Evolutionary conservation across 2,888 invertebrate genomes (phyloP).

Genomic region (Steromphala cineraria): DNA sequence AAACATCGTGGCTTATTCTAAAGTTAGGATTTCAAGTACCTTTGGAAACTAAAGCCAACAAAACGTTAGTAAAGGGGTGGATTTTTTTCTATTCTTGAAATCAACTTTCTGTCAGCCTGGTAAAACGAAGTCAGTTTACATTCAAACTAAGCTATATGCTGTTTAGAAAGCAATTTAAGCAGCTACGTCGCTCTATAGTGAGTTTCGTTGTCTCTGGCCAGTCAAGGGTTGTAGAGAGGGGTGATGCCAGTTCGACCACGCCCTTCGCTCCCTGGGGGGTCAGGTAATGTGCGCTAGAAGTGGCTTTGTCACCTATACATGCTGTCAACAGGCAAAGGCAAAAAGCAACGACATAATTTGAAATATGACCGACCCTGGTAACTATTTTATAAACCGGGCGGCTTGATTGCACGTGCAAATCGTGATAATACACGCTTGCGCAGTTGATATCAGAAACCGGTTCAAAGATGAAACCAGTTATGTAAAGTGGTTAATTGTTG

Average conservation of each 20-base stretch:
- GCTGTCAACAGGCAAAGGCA: neutral
- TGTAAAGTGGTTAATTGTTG: too few relatives aligned
- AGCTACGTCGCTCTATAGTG: neutral
- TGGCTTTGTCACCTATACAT: neutral
- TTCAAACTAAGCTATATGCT: neutral
- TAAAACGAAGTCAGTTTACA: conserved; percentile 1
- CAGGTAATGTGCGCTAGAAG: neutral
- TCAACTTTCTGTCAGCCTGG: neutral
- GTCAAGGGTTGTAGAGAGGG: conserved; percentile 15
- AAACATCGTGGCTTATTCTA: neutral
- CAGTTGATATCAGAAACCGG: neutral
- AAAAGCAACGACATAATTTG: neutral
- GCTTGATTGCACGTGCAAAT: neutral
- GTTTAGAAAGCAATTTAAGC: neutral
- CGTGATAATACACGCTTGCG: neutral
- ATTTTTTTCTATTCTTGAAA: conserved; percentile 9
- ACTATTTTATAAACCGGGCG: too few relatives aligned
- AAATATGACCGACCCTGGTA: neutral
- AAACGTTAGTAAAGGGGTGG: conserved; percentile 7
- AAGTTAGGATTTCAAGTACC: neutral
- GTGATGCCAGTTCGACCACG: neutral
- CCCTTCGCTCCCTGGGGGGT: neutral
- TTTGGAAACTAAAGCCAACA: neutral
- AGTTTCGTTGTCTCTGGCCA: neutral
- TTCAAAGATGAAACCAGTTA: neutral